Evolutionary conservation across 2,888 invertebrate species (phyloP), one percentile per base, ranked within the genome.

Genomic region (Cylloceria caligata): DNA sequence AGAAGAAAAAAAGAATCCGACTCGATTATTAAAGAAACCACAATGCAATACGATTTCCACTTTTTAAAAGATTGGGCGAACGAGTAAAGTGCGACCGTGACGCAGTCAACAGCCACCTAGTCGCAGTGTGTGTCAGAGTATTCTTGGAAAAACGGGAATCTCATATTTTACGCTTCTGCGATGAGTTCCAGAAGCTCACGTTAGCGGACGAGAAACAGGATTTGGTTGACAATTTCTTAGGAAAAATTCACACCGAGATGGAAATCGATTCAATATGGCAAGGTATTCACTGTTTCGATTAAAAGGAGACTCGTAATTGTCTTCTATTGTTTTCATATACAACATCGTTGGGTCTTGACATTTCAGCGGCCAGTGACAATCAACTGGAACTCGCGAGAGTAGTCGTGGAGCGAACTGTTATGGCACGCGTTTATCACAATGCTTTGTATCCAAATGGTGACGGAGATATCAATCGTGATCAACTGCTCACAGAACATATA

Each of bases 391-490:
- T 96, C 88, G 97, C 97, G 0, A 96, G 96, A 88, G 93, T 95
- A 80, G 97, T 97, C 3, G 96, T 99, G 84, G 99, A 99, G 92
- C 94, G 98, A 62, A 96, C 96, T n/a, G 95, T 99, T 6, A 97
- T 99, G 94, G 97, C 97, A 68, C 95, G 97, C 34, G 96, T 99
- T 73, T 99, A 99, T 93, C 95, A 96, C 49, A 96, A 97, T 90
- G 98, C 99, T 64, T 95, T 99, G 93, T 99, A 98, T 93, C 99
- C 99, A 5, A 99, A 99, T 92, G 98, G 98, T 3, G 99, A 99
- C 92, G 98, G 97, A 0, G 99, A 99, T 93, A 95, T 98, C 83
- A 96, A 97, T 27, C 93, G 99, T 81, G 99, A 99, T 93, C 96
- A 96, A 86, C 96, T 99, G 81, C 94, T 99, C 68, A 96, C 96